These are phyloP conservation scores for Psittacula cyanocephala DNA, from an alignment of 2,113 vertebrate species.

Conservation along the genomic window DNA sequence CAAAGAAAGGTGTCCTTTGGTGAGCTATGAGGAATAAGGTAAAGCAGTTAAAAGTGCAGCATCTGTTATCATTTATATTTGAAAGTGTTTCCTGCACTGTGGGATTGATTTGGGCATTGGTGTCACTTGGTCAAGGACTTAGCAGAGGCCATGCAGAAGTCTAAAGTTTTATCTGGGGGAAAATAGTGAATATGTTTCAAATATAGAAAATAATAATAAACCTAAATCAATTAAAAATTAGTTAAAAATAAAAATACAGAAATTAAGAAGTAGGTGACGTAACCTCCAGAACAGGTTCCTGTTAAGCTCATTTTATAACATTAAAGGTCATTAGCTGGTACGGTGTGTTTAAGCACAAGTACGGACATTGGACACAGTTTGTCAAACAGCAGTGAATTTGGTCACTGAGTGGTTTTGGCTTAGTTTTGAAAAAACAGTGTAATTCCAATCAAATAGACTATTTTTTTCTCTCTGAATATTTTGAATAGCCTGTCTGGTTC, in stretches of 20 bases:
- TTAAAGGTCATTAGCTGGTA: background rate
- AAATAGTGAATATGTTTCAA: background rate
- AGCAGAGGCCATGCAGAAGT: background rate
- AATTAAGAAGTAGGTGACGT: background rate
- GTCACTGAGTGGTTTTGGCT: background rate
- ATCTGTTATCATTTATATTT: background rate
- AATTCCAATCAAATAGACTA: background rate
- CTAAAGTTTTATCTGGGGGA: background rate
- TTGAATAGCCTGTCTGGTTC: background rate
- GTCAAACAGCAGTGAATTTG: background rate
- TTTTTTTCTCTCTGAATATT: background rate
- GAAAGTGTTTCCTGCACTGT: background rate
- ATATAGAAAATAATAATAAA: background rate
- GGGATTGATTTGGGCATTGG: background rate
- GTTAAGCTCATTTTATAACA: background rate
- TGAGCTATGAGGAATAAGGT: background rate
- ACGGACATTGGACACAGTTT: background rate
- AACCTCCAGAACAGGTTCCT: background rate
- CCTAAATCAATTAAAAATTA: background rate
- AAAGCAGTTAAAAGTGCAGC: background rate
- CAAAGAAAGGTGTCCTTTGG: background rate
- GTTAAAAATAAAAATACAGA: background rate
- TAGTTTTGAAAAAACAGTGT: background rate
- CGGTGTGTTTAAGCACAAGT: background rate
- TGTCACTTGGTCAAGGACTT: background rate